Conservation (phyloP, 2,113 vertebrate genomes). For the Mungos mungo region DNA sequence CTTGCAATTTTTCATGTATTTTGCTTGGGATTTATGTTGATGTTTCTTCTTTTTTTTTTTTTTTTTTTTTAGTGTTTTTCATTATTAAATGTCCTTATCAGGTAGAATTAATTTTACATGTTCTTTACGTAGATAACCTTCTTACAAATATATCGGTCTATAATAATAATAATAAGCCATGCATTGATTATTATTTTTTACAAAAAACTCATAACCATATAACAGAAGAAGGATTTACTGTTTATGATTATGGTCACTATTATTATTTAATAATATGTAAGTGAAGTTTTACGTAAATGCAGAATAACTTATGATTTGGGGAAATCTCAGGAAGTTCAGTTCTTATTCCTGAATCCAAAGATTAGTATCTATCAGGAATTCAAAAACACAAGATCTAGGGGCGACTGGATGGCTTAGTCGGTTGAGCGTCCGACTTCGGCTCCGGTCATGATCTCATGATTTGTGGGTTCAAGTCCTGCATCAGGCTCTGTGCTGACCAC, state of each 20-base stretch:
- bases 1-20: neutral
- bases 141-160: neutral
- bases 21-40: constrained; percentile 2
- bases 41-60: neutral
- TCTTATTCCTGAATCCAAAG: neutral
- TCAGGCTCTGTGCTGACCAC: too few species aligned
- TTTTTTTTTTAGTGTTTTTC: neutral
- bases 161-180: constrained; percentile 1
- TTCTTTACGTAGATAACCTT: neutral
- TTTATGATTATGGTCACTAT: neutral
- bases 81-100: neutral
- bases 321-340: neutral
- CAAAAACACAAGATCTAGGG: neutral
- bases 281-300: neutral
- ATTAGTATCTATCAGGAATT: constrained; percentile 26
- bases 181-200: constrained; percentile 12
- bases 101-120: constrained; percentile 9
- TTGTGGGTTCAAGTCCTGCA: too few species aligned
- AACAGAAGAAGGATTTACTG: neutral
- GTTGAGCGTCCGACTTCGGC: too few species aligned
- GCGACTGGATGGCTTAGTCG: too few species aligned
- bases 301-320: neutral
- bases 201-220: neutral
- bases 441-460: too few species aligned
- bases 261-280: neutral